Conservation (phyloP, 2,113 vertebrate species). For the Tonatia bakeri region DNA sequence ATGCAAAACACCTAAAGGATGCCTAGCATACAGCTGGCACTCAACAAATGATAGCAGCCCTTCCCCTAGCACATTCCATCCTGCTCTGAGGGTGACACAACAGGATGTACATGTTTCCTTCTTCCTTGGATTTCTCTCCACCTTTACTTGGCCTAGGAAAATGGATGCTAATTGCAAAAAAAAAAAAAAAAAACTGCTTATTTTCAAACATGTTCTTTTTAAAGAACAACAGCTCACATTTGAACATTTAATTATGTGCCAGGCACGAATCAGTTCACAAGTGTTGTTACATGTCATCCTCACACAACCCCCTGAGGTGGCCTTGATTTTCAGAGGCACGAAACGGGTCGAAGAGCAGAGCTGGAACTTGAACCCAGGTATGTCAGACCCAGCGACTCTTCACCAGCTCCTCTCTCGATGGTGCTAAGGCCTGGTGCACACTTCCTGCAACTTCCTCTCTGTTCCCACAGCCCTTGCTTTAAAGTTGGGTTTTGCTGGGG, state of each 20-base stretch:
- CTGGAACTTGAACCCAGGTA: background rate
- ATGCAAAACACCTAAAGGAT: background rate
- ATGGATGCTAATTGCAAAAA: background rate
- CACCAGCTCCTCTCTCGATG: background rate
- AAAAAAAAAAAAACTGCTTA: background rate
- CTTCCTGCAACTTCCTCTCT: background rate
- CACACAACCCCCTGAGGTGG: background rate
- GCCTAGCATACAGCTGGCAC: background rate
- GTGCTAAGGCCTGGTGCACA: no score
- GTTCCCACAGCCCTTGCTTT: background rate
- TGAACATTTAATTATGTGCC: background rate
- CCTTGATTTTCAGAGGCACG: background rate
- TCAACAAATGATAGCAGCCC: background rate
- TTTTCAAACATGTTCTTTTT: constrained; percentile 22
- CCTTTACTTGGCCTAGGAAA: background rate
- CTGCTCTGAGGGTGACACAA: background rate
- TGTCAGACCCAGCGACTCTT: rapidly evolving
- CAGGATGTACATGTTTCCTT: background rate
- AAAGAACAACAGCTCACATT: background rate
- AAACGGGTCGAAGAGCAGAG: background rate
- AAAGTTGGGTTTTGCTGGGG: background rate
- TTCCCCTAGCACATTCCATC: background rate
- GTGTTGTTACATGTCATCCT: background rate
- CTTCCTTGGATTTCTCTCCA: background rate
- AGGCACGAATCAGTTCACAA: background rate